phyloP scores from a whole-genome alignment of 2,113 vertebrate species.

The Brienomyrus brachyistius region DNA sequence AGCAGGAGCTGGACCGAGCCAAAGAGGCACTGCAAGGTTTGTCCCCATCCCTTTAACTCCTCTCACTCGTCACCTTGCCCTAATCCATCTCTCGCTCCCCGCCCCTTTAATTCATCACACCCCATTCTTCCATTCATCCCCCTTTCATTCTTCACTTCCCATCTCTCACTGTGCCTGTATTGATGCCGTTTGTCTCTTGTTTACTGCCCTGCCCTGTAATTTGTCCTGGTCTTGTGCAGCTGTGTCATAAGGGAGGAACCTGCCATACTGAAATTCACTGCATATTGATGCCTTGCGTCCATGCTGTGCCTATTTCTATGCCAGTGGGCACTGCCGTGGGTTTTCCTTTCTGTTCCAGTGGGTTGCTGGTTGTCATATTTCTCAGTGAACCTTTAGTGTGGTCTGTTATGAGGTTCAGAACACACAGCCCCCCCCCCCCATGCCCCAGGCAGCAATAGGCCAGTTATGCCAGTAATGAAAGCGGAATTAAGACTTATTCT shows the following conservation, averaged over 20 bases:
- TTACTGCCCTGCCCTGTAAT: background rate
- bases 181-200: background rate
- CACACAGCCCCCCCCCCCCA: background rate
- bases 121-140: background rate
- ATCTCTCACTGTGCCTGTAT: background rate
- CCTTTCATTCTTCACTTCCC: background rate
- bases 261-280: background rate
- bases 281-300: background rate
- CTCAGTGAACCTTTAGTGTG: background rate
- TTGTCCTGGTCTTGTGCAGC: background rate
- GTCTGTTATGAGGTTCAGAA: conserved; percentile 40
- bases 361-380: background rate
- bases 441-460: conserved; percentile 30
- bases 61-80: background rate
- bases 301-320: background rate
- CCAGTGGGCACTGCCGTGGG: background rate
- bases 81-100: background rate
- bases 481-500: conserved; percentile 36
- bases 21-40: conserved; percentile 92
- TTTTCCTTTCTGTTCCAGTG: background rate
- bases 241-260: background rate
- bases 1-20: conserved; percentile 87
- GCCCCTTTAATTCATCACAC: background rate
- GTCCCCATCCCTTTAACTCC: background rate
- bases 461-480: conserved; percentile 43